Evolutionary conservation across 2,888 invertebrate species (phyloP), one percentile per base, ranked within the genome.

Genomic region (Eretmocerus hayati): DNA sequence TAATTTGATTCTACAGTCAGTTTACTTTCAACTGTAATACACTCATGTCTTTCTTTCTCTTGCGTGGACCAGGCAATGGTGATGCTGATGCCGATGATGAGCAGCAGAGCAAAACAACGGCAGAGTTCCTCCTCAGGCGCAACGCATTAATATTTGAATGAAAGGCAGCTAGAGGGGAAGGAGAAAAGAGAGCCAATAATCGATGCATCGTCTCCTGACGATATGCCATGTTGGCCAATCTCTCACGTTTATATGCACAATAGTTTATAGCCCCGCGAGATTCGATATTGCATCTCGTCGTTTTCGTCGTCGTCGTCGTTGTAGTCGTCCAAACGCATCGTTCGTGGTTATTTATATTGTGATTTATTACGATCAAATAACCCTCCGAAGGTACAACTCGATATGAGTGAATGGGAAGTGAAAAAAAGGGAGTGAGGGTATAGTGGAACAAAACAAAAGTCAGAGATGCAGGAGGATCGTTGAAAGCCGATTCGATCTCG

Each of bases 341-440:
- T 63, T 18, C 37, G 6, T 45, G 52, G 64, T 71, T 71, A 71
- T 71, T 71, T 70, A 67, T 67, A 62, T 63, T 59, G 66, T 69
- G 69, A 70, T 71, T 71, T 71, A 71, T 71, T 67, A 67, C 66
- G 69, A 71, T 71, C 26, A 11, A 26, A n/a, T n/a, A 11, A 26
- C 26, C 26, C 5, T 36, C 13, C 5, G 33, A 33, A 33, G 11
- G 11, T 33, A 13, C 15, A 33, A 38, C n/a, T 23, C 20, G n/a
- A 11, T 38, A 42, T 39, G 32, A 37, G 18, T 9, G 20, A 32
- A 43, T 15, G 15, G 11, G 22, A 20, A 18, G 5, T 31, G 6
- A 18, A 20, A 16, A 20, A 19, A 21, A 37, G 37, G 21, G 37
- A 21, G 37, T 1, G 37, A 37, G 18, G 20, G 20, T 13, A 22